These are phyloP conservation scores for Hemicordylus capensis DNA, from an alignment of 2,113 vertebrate genomes.

Conservation along the genomic window DNA sequence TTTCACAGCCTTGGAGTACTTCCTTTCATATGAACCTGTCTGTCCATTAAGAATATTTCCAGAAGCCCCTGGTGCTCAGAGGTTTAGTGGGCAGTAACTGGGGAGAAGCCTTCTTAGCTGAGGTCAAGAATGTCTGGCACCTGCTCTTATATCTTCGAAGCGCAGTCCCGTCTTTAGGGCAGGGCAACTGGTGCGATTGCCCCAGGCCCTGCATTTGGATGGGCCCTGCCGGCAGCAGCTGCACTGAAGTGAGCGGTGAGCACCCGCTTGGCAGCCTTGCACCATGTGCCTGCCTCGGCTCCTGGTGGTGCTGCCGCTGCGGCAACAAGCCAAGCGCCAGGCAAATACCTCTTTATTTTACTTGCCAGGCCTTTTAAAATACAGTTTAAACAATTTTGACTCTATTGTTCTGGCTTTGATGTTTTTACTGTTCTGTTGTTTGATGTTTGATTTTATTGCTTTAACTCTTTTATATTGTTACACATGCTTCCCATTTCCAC, in stretches of 20 bases:
- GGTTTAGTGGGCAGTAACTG: background rate
- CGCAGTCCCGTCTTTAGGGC: too few relatives aligned
- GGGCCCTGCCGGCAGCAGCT: too few relatives aligned
- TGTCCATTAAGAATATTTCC: background rate
- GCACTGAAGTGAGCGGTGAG: too few relatives aligned
- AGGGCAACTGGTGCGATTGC: too few relatives aligned
- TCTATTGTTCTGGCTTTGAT: background rate
- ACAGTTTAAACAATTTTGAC: background rate
- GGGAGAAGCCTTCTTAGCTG: background rate
- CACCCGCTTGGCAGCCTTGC: too few relatives aligned
- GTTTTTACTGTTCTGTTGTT: background rate
- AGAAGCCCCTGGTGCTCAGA: background rate
- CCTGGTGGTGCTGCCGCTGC: too few relatives aligned
- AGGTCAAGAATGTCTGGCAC: too few relatives aligned
- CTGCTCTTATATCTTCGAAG: background rate
- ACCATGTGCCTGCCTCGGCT: too few relatives aligned
- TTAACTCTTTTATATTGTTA: background rate
- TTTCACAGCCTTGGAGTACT: background rate
- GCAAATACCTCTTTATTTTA: background rate
- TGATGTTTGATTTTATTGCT: background rate
- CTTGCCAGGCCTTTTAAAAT: background rate
- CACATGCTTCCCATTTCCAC: too few relatives aligned
- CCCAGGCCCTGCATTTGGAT: too few relatives aligned
- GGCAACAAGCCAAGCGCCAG: background rate
- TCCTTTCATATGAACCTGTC: background rate